Conservation (phyloP, 1,140 invertebrate genomes). For the Odontomachus brunneus region DNA sequence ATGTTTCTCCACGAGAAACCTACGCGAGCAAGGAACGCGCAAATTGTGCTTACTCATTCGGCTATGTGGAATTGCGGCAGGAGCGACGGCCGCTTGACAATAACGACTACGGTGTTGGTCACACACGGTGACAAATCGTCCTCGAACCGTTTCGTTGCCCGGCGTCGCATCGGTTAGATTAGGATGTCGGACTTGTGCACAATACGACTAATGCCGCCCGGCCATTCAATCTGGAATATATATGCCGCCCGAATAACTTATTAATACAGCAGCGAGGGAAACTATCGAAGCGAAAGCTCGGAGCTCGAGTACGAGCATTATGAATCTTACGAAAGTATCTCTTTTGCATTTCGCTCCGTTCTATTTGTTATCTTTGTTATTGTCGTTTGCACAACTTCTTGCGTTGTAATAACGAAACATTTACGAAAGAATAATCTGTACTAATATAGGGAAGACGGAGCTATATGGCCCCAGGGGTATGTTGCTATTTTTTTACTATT, state of each 20-base stretch:
- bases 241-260: constrained; percentile 5
- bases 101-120: constrained; percentile 43
- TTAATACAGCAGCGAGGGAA: not conserved
- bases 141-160: constrained; percentile 13
- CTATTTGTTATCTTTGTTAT: too few relatives aligned
- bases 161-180: constrained; percentile 24
- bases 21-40: constrained; percentile 35
- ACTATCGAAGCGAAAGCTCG: too few relatives aligned
- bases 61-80: constrained; percentile 19
- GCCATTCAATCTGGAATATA: not conserved
- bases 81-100: constrained; percentile 44
- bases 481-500: too few relatives aligned
- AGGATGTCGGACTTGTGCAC: not conserved
- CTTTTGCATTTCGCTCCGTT: too few relatives aligned
- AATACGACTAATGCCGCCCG: constrained; percentile 1
- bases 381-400: too few relatives aligned
- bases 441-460: too few relatives aligned
- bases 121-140: constrained; percentile 42
- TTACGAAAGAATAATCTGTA: too few relatives aligned
- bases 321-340: too few relatives aligned
- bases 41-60: constrained; percentile 50
- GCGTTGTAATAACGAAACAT: too few relatives aligned
- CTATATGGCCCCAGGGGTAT: too few relatives aligned
- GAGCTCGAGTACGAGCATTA: too few relatives aligned
- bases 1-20: constrained; percentile 25